A percentile compares a stretch with the other conserved stretches of the same genome.
Conservation (phyloP, 2,888 invertebrate genomes). For the Apeira syringaria region DNA sequence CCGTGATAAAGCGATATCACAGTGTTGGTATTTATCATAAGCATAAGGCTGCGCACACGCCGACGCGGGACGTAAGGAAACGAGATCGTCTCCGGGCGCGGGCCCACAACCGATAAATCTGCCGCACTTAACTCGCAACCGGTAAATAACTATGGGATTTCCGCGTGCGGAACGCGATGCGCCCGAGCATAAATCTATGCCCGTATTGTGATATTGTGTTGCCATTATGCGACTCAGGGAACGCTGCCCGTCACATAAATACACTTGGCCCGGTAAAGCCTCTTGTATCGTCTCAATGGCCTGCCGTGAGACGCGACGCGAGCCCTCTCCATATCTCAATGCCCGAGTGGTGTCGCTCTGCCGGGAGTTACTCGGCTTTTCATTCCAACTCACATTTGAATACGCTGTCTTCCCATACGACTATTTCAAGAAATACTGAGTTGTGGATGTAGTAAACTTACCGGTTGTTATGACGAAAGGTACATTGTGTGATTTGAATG, state of each 20-base stretch:
- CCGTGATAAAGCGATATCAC: slow-evolving; percentile 58
- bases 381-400: slow-evolving; percentile 21
- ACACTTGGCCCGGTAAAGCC: slow-evolving; percentile 54
- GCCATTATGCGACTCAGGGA: slow-evolving; percentile 76
- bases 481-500: slow-evolving; percentile 21
- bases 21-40: slow-evolving; percentile 54
- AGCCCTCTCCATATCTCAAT: slow-evolving; percentile 51
- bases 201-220: slow-evolving; percentile 83
- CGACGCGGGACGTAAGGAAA: slow-evolving; percentile 63
- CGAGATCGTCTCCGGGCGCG: slow-evolving; percentile 71
- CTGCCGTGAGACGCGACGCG: slow-evolving; percentile 45
- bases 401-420: slow-evolving; percentile 4
- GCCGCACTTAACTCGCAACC: slow-evolving; percentile 82
- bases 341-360: slow-evolving; percentile 34
- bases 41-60: slow-evolving; percentile 41
- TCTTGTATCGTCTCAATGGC: slow-evolving; percentile 47
- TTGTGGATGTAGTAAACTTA: not conserved
- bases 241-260: slow-evolving; percentile 74
- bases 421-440: not conserved
- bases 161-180: slow-evolving; percentile 81
- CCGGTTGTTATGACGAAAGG: not conserved
- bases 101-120: slow-evolving; percentile 76
- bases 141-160: slow-evolving; percentile 84
- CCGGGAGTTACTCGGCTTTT: slow-evolving; percentile 30
- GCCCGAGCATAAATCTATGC: slow-evolving; percentile 80